Percentiles rank a stretch among this genome's conserved stretches.
Evolutionary conservation across 2,113 vertebrate species (phyloP).

Genomic region (Ranitomeya imitator): DNA sequence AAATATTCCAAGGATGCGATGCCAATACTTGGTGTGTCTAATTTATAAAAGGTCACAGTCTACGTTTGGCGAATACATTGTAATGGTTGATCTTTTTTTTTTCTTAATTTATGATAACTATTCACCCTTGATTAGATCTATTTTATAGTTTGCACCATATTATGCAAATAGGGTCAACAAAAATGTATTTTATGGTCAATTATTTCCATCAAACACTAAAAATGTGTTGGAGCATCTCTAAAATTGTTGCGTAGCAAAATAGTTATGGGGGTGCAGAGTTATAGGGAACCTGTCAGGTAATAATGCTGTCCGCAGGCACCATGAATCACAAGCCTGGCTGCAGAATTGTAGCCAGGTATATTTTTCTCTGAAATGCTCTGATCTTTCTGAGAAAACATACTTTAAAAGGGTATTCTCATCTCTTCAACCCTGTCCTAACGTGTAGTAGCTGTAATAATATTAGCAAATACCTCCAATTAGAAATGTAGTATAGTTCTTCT

Average conservation of each 20-base stretch:
- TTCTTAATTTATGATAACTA: constrained; percentile 19
- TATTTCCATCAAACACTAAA: background rate
- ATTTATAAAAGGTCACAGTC: constrained; percentile 33
- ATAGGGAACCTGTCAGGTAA: too few relatives aligned
- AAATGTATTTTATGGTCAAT: background rate
- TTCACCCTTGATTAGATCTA: background rate
- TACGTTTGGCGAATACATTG: background rate
- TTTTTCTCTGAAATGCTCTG: too few relatives aligned
- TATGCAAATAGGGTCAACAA: background rate
- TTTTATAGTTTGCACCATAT: background rate
- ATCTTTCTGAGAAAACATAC: too few relatives aligned
- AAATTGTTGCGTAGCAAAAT: background rate
- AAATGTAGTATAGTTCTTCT: too few relatives aligned
- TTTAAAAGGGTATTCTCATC: too few relatives aligned
- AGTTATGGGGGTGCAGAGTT: too few relatives aligned
- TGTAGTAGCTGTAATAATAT: too few relatives aligned
- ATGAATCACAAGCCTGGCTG: too few relatives aligned
- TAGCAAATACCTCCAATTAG: too few relatives aligned
- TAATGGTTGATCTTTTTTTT: constrained; percentile 22
- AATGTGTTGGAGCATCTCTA: background rate
- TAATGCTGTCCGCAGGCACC: too few relatives aligned
- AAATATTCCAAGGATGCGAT: constrained; percentile 15
- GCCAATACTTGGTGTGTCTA: constrained; percentile 26
- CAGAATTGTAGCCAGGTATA: too few relatives aligned
- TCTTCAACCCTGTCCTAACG: too few relatives aligned